phyloP scores from a whole-genome alignment of 2,113 vertebrate species.

The Apus apus region DNA sequence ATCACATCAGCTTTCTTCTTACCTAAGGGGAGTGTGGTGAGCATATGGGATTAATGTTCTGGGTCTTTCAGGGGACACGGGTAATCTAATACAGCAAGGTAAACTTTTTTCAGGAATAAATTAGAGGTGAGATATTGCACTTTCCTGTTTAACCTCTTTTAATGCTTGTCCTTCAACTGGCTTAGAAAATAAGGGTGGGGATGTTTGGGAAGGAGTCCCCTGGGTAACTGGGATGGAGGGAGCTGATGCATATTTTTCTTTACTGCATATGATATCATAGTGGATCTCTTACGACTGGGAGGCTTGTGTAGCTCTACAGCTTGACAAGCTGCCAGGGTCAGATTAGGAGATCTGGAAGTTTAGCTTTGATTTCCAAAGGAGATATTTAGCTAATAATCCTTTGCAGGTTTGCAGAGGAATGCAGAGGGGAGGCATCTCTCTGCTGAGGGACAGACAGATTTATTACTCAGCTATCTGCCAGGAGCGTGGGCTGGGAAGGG shows the following conservation, averaged over 20 bases:
- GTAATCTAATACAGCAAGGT: neutral
- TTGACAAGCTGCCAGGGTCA: neutral
- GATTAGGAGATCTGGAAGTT: constrained; percentile 16
- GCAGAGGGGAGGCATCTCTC: neutral
- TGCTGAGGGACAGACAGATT: constrained; percentile 3
- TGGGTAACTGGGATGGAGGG: neutral
- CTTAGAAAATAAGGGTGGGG: neutral
- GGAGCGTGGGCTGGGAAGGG: neutral
- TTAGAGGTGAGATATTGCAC: neutral
- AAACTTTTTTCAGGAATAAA: neutral
- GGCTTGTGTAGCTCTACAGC: neutral
- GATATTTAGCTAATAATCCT: neutral
- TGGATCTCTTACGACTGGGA: neutral
- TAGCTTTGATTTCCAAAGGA: constrained; percentile 5
- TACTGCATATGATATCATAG: neutral
- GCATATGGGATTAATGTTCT: neutral
- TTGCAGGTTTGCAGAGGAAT: constrained; percentile 9
- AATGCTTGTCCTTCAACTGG: neutral
- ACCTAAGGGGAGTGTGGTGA: neutral
- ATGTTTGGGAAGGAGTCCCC: neutral
- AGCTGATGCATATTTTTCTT: neutral
- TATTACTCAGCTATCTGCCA: neutral
- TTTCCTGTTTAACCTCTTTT: neutral
- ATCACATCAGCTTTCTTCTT: neutral
- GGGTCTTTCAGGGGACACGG: neutral